These are phyloP conservation scores for Gila orcuttii DNA, from an alignment of 2,113 vertebrate genomes.

Conservation along the genomic window DNA sequence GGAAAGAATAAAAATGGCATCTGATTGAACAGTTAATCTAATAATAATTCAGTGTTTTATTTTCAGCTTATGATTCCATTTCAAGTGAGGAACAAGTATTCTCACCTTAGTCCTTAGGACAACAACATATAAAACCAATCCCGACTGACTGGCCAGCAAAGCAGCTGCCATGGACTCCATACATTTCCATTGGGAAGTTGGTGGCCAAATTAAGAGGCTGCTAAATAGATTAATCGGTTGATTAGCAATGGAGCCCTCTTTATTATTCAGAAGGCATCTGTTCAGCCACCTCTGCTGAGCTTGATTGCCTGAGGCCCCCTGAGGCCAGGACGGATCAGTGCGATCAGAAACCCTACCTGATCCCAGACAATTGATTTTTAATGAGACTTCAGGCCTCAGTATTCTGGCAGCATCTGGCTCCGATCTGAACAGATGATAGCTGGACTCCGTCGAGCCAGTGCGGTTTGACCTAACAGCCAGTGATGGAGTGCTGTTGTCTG, in stretches of 20 bases:
- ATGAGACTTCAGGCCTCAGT: constrained; percentile 32
- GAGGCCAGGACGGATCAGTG: constrained; percentile 13
- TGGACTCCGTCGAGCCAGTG: constrained; percentile 3
- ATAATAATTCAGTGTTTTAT: background rate
- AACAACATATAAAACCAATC: background rate
- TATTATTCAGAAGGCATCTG: constrained; percentile 44
- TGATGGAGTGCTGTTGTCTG: background rate
- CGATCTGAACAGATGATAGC: constrained; percentile 35
- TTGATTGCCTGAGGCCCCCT: constrained; percentile 35
- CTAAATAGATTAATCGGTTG: constrained; percentile 46
- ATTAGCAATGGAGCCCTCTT: constrained; percentile 21
- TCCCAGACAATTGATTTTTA: constrained; percentile 54
- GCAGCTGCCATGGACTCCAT: background rate
- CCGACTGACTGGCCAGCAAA: background rate
- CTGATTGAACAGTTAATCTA: background rate
- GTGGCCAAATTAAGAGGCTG: background rate
- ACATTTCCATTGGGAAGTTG: background rate
- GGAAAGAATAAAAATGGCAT: background rate
- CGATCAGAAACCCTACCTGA: constrained; percentile 1
- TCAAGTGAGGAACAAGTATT: background rate
- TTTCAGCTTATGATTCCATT: background rate
- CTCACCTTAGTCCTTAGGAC: background rate
- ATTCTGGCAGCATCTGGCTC: constrained; percentile 8
- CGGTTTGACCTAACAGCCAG: constrained; percentile 11
- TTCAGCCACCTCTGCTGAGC: background rate